These are phyloP conservation scores for Drosophila macrospina DNA, from an alignment of 2,888 invertebrate species.

Conservation along the genomic window DNA sequence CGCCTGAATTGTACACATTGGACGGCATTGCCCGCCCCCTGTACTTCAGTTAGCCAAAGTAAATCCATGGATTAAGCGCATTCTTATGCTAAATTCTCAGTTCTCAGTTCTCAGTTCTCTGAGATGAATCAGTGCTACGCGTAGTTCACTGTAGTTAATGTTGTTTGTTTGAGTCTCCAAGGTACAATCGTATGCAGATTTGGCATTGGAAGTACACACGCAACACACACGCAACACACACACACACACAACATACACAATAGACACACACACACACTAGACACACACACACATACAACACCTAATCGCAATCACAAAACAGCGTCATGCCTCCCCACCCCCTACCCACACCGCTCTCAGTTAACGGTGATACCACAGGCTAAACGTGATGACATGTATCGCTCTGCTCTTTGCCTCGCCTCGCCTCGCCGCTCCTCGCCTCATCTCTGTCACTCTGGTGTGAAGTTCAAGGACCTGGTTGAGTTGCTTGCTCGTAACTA, in stretches of 20 bases:
- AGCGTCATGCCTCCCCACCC: conserved; percentile 6
- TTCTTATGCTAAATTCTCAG: not conserved
- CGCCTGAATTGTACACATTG: too few relatives aligned
- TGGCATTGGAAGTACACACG: conserved; percentile 2
- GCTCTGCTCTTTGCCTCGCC: not conserved
- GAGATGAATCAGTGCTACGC: not conserved
- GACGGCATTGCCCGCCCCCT: too few relatives aligned
- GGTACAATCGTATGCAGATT: conserved; percentile 3
- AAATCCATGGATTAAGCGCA: not conserved
- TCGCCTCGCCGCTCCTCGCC: not conserved
- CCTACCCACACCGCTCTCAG: too few relatives aligned
- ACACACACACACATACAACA: conserved; percentile 10
- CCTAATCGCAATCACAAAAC: conserved; percentile 16
- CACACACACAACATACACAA: conserved; percentile 5
- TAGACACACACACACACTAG: conserved; percentile 11
- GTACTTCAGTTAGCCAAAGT: too few relatives aligned
- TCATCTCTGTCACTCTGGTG: conserved; percentile 22
- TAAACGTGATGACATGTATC: too few relatives aligned
- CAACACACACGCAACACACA: conserved; percentile 7
- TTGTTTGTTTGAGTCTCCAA: conserved; percentile 2
- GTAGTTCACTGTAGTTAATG: not conserved
- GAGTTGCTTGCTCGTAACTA: conserved; percentile 41
- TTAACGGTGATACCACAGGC: not conserved
- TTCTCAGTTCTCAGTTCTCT: too few relatives aligned
- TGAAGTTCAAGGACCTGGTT: conserved; percentile 67